Evolutionary conservation across 1,140 invertebrate species (phyloP), one percentile per base, ranked within the genome.

Genomic region (Heliconius hewitsoni): DNA sequence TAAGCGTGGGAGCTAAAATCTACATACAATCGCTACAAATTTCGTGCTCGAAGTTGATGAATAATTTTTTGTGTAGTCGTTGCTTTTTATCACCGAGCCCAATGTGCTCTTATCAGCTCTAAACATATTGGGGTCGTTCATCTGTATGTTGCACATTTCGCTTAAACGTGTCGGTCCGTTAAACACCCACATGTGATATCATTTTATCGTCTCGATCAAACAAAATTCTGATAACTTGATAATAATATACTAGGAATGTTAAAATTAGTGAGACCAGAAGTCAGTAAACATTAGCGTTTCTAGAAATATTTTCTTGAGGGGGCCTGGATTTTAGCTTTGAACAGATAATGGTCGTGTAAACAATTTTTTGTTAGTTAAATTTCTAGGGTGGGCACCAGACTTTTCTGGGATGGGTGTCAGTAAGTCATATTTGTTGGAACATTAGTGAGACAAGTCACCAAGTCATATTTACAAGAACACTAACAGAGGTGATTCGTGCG

Each of bases 1-100:
- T 82, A 89, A 87, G 87, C 83, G 83, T 86, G 87, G 76, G 85
- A 84, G 81, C 78, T 79, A 78, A 83, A 37, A 89, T 88, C 89
- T 89, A 92, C 87, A 88, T 81, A 81, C 79, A 81, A 81, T 81
- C 73, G 34, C 71, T 79, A 75, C 34, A 75, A 71, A 72, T 76
- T 73, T 50, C 71, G 39, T 55, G 37, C 57, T 30, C 8, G 19
- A 30, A 18, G 50, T 73, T 70, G 19, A 46, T 50, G 60, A 42
- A 76, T 76, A 71, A 5, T 57, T 57, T 50, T 76, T 76, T 76
- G 60, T 76, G 60, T 73, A 73, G 39, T 23, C 19, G n/a, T n/a
- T 23, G 19, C 1, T 13, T 73, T 8, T 73, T 78, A 78, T 78
- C 76, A 78, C 30, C 71, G 23, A 66, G 50, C 76, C 74, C 55